phyloP scores from a whole-genome alignment of 1,140 invertebrate genomes.

The Drosophila jambulina region DNA sequence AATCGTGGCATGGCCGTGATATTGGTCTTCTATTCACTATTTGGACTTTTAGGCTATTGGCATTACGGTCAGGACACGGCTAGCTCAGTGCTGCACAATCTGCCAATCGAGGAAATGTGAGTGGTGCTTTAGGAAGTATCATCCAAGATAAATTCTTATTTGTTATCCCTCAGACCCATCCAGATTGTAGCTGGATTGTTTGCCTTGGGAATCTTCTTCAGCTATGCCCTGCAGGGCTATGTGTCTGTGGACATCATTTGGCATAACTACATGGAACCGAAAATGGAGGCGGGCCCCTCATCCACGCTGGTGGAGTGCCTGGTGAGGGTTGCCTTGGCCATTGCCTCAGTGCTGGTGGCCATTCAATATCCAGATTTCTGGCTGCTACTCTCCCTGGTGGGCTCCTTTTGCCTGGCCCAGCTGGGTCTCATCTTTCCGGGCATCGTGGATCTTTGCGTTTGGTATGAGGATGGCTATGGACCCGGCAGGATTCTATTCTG shows the following conservation, averaged over 20 bases:
- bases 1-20: constrained; percentile 54
- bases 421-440: constrained; percentile 60
- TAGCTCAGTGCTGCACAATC: constrained; percentile 50
- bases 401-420: constrained; percentile 64
- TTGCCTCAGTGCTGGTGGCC: constrained; percentile 60
- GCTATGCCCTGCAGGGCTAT: constrained; percentile 55
- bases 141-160: too few species aligned
- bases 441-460: constrained; percentile 50
- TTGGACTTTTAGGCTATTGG: constrained; percentile 67
- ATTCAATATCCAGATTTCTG: constrained; percentile 59
- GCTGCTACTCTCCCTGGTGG: constrained; percentile 51
- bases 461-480: constrained; percentile 54
- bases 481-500: constrained; percentile 15
- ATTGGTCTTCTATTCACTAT: constrained; percentile 32
- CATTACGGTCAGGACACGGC: constrained; percentile 38
- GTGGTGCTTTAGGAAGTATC: neutral
- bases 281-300: constrained; percentile 1
- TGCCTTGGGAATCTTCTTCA: constrained; percentile 49
- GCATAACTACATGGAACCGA: constrained; percentile 31
- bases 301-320: constrained; percentile 30
- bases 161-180: constrained; percentile 19
- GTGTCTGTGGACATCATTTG: constrained; percentile 60
- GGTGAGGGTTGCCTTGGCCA: constrained; percentile 50
- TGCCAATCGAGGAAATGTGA: constrained; percentile 47
- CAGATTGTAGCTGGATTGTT: constrained; percentile 35